Base-by-base conservation (phyloP, 2,113 vertebrate species). In the Dolichotis patagonum region DNA sequence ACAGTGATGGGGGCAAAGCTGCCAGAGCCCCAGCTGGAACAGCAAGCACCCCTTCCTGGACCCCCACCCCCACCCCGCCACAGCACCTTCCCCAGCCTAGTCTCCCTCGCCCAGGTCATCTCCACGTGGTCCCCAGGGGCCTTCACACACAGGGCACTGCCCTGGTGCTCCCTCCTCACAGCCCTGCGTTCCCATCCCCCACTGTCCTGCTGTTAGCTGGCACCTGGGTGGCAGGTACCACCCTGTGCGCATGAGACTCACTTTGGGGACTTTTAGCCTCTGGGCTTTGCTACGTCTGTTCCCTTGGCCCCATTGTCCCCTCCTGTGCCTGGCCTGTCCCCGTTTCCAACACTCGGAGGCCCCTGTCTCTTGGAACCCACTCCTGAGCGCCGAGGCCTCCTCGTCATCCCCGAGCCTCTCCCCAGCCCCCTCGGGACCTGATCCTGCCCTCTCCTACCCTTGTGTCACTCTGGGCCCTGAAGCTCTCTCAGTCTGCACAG, bases 181-280 rank as follows among this genome's bases (percentile, higher is more conserved):
- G 90, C 32, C 16, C 30, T 16, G n/a, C 12, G 1, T 19, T 12
- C 20, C 56, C 8, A 0, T 86, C 7, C 5, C 32, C 20, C n/a
- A 11, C 49, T 38, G 46, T n/a, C 41, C 3, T 24, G 28, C 81
- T n/a, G n/a, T 83, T 46, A 41, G 35, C 65, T 28, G 32, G 19
- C 2, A 0, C 11, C n/a, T 26, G 2, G 32, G 3, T 32, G 20
- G 8, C 41, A 1, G 20, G 30, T 38, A 62, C 0, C 41, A 52
- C 49, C 20, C 28, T 71, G 2, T 38, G 11, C 19, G 17, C 32
- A 73, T 81, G 54, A 78, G 16, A 43, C 43, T 65, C 26, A 5
- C 11, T 56, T 52, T 52, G 16, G 67, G 17, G 26, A 41, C 43
- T 41, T 60, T 30, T 46, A 58, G 12, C 13, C 30, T 73, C 56